Conservation (phyloP, 1,140 invertebrate species). For the Maniola jurtina region DNA sequence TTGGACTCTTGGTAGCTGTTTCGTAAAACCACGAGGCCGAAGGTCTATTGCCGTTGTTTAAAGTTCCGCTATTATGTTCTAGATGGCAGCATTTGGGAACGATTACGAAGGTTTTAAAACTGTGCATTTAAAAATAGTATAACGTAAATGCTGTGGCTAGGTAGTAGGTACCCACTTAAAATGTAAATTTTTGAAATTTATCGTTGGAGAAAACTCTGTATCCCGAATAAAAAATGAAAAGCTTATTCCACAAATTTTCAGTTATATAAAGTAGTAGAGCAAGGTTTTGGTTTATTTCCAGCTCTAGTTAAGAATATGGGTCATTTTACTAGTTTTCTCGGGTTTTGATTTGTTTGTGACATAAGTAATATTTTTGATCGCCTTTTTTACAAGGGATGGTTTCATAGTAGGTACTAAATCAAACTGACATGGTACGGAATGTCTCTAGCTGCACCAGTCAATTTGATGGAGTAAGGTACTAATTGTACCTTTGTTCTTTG, state of each 20-base stretch:
- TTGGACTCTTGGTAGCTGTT: slow-evolving; percentile 3
- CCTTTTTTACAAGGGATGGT: no score
- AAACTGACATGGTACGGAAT: no score
- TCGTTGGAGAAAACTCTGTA: no score
- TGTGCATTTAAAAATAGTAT: not conserved
- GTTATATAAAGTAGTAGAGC: not conserved
- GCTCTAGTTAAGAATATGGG: not conserved
- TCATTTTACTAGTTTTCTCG: not conserved
- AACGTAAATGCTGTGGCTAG: not conserved
- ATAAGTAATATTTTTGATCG: no score
- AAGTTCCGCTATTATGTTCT: slow-evolving; percentile 28
- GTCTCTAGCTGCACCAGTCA: no score
- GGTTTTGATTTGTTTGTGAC: no score
- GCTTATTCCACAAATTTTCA: not conserved
- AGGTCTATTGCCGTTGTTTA: slow-evolving; percentile 16
- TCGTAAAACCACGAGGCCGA: slow-evolving; percentile 14
- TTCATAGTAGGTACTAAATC: no score
- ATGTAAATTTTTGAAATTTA: not conserved
- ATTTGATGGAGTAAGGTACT: no score
- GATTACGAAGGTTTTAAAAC: not conserved
- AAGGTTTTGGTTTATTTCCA: not conserved
- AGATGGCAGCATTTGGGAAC: slow-evolving; percentile 42
- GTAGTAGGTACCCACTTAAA: not conserved
- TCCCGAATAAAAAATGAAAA: no score
- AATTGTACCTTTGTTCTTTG: no score